Evolutionary conservation across 2,113 vertebrate species (phyloP).

Genomic region (Sigmodon hispidus): DNA sequence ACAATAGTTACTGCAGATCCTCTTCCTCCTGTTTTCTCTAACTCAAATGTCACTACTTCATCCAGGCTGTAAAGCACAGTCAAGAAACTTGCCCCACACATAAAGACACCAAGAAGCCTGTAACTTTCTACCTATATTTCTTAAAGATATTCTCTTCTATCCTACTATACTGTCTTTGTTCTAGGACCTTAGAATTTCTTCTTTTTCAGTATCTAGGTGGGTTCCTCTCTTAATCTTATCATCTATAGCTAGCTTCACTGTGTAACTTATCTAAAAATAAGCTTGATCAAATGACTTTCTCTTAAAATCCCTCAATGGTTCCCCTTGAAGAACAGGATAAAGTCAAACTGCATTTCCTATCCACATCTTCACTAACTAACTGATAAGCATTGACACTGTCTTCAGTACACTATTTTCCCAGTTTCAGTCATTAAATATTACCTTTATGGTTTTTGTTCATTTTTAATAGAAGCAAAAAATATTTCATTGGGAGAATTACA

Average conservation of each 20-base stretch:
- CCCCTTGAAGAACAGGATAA: not conserved
- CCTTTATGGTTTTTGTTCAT: conserved; percentile 9
- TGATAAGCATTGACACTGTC: not conserved
- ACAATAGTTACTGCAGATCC: conserved; percentile 22
- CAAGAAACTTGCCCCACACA: not conserved
- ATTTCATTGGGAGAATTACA: conserved; percentile 39
- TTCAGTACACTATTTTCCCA: conserved; percentile 4
- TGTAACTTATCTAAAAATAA: conserved; percentile 43
- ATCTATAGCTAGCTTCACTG: conserved; percentile 22
- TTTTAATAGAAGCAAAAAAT: conserved; percentile 43
- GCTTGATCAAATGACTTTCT: conserved; percentile 39
- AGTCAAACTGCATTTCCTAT: conserved; percentile 5
- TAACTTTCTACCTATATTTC: conserved; percentile 18
- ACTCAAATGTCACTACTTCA: not conserved
- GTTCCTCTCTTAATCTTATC: not conserved
- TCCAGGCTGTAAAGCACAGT: not conserved
- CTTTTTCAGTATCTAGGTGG: not conserved
- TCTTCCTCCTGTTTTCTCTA: conserved; percentile 12
- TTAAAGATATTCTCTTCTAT: conserved; percentile 32
- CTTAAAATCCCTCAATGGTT: conserved; percentile 39
- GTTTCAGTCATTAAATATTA: not conserved
- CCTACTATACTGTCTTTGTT: not conserved
- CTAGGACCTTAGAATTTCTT: conserved; percentile 37
- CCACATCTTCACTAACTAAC: not conserved
- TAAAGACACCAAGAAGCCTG: conserved; percentile 17